phyloP scores from a whole-genome alignment of 1,140 invertebrate genomes.

The Sinonovacula constricta region DNA sequence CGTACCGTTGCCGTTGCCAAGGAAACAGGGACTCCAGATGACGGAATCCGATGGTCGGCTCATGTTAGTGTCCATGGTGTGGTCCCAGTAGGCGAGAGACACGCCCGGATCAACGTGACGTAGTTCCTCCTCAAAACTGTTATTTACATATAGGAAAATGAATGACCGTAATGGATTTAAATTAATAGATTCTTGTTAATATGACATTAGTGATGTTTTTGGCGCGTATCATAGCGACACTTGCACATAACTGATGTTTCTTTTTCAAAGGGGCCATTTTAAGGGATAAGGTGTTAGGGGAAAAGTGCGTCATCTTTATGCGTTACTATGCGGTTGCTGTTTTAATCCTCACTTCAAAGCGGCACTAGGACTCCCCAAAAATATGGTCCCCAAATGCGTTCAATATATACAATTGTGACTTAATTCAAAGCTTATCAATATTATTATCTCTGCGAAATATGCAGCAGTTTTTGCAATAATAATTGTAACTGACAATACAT shows the following conservation, averaged over 20 bases:
- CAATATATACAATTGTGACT: too few relatives aligned
- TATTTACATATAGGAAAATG: neutral
- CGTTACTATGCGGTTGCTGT: too few relatives aligned
- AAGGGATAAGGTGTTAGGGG: too few relatives aligned
- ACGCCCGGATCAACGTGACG: constrained; percentile 60
- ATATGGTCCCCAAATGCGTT: too few relatives aligned
- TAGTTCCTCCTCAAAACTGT: constrained; percentile 66
- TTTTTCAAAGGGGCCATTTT: neutral
- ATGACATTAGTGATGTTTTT: neutral
- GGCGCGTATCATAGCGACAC: neutral
- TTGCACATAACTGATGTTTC: neutral
- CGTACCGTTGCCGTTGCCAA: constrained; percentile 78
- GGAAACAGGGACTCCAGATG: constrained; percentile 72
- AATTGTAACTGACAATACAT: too few relatives aligned
- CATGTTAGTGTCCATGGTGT: constrained; percentile 74
- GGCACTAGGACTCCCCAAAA: too few relatives aligned
- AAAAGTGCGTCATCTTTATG: too few relatives aligned
- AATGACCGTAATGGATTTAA: neutral
- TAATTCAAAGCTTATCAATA: too few relatives aligned
- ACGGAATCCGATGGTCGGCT: constrained; percentile 73
- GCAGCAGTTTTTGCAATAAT: too few relatives aligned
- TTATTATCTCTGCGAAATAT: too few relatives aligned
- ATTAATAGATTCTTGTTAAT: neutral
- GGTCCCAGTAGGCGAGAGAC: constrained; percentile 78
- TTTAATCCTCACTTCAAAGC: too few relatives aligned